phyloP scores from a whole-genome alignment of 2,888 invertebrate genomes.

The Pimpla rufipes region DNA sequence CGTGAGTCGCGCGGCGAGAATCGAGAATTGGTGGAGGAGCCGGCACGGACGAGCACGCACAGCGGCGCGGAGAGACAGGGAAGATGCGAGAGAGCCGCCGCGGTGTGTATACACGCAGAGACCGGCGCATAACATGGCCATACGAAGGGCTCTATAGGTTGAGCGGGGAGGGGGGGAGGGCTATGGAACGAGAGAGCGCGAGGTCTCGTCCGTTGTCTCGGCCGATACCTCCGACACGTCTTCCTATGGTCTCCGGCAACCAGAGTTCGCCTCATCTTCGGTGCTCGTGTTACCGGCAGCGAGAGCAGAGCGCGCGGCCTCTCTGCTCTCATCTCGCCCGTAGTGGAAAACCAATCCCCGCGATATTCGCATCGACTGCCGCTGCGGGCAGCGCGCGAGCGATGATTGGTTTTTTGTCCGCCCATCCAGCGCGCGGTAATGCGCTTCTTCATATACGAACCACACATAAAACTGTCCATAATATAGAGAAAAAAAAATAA shows the following conservation, averaged over 20 bases:
- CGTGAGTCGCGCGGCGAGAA: slow-evolving; percentile 24
- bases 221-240: background rate
- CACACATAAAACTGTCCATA: background rate
- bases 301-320: background rate
- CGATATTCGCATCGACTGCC: slow-evolving; percentile 7
- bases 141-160: background rate
- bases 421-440: background rate
- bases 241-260: background rate
- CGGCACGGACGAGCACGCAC: slow-evolving; percentile 18
- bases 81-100: background rate
- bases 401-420: background rate
- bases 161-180: too few species aligned
- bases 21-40: slow-evolving; percentile 26
- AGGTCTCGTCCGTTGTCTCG: background rate
- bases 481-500: background rate
- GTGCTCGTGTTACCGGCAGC: slow-evolving; percentile 13
- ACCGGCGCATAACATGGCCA: slow-evolving; percentile 5
- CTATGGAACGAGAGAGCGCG: background rate
- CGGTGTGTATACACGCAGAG: background rate
- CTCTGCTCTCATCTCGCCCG: background rate
- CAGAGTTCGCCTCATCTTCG: slow-evolving; percentile 1
- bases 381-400: background rate
- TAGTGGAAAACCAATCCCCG: slow-evolving; percentile 12
- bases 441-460: background rate
- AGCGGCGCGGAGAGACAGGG: slow-evolving; percentile 11